Base-by-base conservation (phyloP, 1,140 invertebrate species). In the Drosophila burlai region DNA sequence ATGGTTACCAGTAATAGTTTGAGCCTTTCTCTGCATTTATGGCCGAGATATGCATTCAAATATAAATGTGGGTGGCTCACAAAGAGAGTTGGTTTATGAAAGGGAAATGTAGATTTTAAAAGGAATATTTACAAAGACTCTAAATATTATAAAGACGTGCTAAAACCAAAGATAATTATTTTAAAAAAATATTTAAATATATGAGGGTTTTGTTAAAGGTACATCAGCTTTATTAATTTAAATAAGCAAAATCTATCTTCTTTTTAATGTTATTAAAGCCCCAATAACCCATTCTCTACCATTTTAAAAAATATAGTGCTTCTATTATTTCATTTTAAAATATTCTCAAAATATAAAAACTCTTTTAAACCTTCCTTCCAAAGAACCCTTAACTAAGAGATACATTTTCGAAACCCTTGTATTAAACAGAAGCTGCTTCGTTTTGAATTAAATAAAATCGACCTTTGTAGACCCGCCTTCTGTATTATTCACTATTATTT, bases 361-460 rank as follows among this genome's bases (percentile, higher is more conserved):
- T 29, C 15, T 29, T 11, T 15, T 2, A 16, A 29, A 31, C 16
- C 18, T 26, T 7, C 3, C 13, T 7, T 13, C 8, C 8, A 45
- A 7, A 21, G 4, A 31, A 57, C 29, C 50, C 15, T 57, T 57
- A n/a, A 29, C 11, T 13, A 8, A 11, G 8, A 49, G 3, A 31
- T 46, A 15, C 15, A 18, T 4, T 18, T 10, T 15, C 13, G 34
- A 45, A 34, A 7, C 21, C 50, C 43, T 38, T 26, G n/a, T 9
- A 50, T 59, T 40, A 58, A 50, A 45, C 50, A 40, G 74, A 26
- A 81, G 76, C 67, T 55, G 57, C 58, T 49, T 62, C 54, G 67
- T 81, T 67, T 47, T 34, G 59, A 86, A 75, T 75, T 63, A 71
- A 85, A 38, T 60, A 15, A 38, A 62, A 63, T 36, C 10, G 2